Conservation (phyloP, 1,140 invertebrate species). For the Nylanderia fulva region DNA sequence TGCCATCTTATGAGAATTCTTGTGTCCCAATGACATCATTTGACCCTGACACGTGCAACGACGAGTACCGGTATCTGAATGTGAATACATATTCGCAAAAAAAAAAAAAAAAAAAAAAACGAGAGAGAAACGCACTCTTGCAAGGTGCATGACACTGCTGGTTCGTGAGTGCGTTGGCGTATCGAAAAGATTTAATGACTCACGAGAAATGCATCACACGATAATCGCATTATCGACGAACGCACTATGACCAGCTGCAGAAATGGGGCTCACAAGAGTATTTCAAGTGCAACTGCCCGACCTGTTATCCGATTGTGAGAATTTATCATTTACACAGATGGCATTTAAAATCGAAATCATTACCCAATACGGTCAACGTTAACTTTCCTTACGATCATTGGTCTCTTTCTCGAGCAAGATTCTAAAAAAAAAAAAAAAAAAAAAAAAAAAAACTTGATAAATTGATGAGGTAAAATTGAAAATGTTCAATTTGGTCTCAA, state of each 20-base stretch:
- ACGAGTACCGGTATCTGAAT: constrained; percentile 68
- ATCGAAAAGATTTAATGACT: constrained; percentile 45
- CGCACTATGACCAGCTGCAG: not conserved
- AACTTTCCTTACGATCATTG: not conserved
- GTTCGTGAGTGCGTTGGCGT: constrained; percentile 7
- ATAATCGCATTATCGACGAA: constrained; percentile 37
- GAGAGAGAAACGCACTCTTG: constrained; percentile 25
- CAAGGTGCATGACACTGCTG: constrained; percentile 69
- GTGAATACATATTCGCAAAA: constrained; percentile 51
- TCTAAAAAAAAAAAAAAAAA: not conserved
- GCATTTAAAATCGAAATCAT: constrained; percentile 23
- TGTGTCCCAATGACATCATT: constrained; percentile 78
- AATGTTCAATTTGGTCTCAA: not conserved
- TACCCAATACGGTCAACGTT: constrained; percentile 22
- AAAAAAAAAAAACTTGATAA: not conserved
- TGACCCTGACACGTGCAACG: constrained; percentile 78
- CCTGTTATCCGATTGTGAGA: constrained; percentile 33
- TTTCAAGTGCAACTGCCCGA: constrained; percentile 15
- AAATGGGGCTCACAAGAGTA: not conserved
- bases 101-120: too few relatives aligned
- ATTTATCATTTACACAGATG: constrained; percentile 36
- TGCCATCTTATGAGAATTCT: constrained; percentile 70
- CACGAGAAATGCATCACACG: constrained; percentile 21
- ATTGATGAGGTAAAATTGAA: not conserved
- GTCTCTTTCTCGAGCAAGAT: not conserved